phyloP scores from a whole-genome alignment of 2,113 vertebrate genomes.

The Columbina picui region DNA sequence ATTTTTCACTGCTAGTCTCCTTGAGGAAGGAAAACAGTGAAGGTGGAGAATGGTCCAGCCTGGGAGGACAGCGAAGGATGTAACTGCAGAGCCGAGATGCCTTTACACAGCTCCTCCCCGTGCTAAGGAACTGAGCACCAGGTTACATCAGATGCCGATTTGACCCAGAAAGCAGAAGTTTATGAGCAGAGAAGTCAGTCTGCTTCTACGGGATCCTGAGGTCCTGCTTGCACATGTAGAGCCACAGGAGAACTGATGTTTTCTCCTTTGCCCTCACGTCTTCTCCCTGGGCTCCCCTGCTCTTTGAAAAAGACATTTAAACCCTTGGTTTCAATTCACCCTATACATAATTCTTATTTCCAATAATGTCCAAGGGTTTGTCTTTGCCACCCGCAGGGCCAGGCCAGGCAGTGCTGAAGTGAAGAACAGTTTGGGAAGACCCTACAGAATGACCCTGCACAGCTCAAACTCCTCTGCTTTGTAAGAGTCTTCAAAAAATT shows the following conservation, averaged over 20 bases:
- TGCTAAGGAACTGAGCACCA: background rate
- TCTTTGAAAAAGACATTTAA: background rate
- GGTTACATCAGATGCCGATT: background rate
- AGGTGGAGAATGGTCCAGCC: background rate
- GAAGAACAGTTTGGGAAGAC: background rate
- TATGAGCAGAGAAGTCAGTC: background rate
- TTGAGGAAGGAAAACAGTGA: background rate
- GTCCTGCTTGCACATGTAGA: background rate
- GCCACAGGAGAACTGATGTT: background rate
- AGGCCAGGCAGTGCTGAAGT: background rate
- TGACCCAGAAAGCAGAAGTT: background rate
- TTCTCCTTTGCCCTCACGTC: background rate
- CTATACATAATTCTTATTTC: background rate
- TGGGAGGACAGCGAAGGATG: background rate
- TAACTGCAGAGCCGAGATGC: background rate
- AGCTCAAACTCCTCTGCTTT: background rate
- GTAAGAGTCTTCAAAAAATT: background rate
- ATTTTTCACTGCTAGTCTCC: background rate
- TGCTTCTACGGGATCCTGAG: background rate
- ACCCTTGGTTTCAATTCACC: background rate
- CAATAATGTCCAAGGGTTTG: background rate
- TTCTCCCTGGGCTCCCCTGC: background rate
- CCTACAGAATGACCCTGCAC: background rate
- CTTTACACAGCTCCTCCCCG: background rate
- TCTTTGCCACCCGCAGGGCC: background rate